phyloP scores from a whole-genome alignment of 2,888 invertebrate genomes.

The Agrotis puta region DNA sequence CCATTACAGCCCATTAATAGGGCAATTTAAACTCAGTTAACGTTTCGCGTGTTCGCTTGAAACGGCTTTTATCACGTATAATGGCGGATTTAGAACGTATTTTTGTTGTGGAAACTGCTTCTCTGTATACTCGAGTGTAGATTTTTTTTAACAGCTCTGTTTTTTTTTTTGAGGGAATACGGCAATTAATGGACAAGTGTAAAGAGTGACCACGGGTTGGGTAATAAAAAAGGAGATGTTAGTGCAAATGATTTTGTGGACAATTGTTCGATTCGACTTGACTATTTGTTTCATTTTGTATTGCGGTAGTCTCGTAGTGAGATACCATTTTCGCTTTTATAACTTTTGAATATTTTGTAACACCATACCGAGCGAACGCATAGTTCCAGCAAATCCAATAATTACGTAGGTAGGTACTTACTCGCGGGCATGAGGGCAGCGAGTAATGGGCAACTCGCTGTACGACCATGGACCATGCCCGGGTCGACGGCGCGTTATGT shows the following conservation, averaged over 20 bases:
- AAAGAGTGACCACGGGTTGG: conserved; percentile 5
- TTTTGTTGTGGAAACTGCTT: conserved; percentile 68
- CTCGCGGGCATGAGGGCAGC: too few relatives aligned
- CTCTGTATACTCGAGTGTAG: conserved; percentile 56
- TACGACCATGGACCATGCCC: too few relatives aligned
- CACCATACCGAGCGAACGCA: background rate
- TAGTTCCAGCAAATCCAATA: too few relatives aligned
- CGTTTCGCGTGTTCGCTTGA: conserved; percentile 76
- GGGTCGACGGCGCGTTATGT: too few relatives aligned
- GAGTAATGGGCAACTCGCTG: too few relatives aligned
- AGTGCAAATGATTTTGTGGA: background rate
- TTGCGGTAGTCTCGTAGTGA: background rate
- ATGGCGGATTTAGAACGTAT: conserved; percentile 73
- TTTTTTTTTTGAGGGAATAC: conserved; percentile 32
- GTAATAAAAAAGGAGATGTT: background rate
- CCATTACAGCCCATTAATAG: conserved; percentile 78
- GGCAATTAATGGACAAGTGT: conserved; percentile 35
- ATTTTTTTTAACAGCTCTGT: conserved; percentile 55
- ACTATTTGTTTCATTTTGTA: background rate
- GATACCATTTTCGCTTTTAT: background rate
- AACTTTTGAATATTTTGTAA: background rate
- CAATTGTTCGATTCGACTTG: background rate
- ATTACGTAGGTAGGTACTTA: too few relatives aligned
- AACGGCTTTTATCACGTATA: conserved; percentile 78
- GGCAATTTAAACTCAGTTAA: conserved; percentile 78